Evolutionary conservation across 37 sponge, comb jelly and placozoan species (phyloP).

Genomic region (Beroe ovata): DNA sequence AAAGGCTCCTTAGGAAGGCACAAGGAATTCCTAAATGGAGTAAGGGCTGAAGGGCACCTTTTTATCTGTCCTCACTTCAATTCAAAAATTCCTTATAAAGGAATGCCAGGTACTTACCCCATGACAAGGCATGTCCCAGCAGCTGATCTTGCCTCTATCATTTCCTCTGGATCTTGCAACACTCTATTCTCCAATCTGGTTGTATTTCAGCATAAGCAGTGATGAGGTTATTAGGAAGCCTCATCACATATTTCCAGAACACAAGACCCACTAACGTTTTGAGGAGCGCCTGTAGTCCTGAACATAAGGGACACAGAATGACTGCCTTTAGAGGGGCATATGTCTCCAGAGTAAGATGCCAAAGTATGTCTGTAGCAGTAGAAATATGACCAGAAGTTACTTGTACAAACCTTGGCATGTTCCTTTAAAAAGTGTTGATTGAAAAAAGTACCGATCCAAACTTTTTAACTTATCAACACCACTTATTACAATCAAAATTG

Average conservation of each 20-base stretch:
- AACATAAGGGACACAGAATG: constrained; percentile 7
- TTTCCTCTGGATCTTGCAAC: constrained; percentile 4
- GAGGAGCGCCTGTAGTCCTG: neutral
- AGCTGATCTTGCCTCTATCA: constrained; percentile 10
- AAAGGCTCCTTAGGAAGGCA: neutral
- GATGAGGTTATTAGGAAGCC: neutral
- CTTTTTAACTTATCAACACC: too few species aligned
- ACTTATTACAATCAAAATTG: too few species aligned
- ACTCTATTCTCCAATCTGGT: constrained; percentile 24
- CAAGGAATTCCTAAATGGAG: too few species aligned
- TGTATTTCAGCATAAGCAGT: neutral
- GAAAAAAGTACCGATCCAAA: too few species aligned
- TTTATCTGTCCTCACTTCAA: too few species aligned
- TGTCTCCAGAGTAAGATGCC: constrained; percentile 4
- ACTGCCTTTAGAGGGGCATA: constrained; percentile 45
- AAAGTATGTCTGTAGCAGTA: constrained; percentile 45
- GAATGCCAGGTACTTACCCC: constrained; percentile 22
- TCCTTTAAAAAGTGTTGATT: too few species aligned
- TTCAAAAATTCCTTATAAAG: too few species aligned
- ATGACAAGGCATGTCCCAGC: constrained; percentile 51
- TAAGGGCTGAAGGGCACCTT: too few species aligned
- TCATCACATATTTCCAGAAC: neutral
- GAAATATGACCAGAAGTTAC: neutral
- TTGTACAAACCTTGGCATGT: constrained; percentile 49
- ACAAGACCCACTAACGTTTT: constrained; percentile 19